Evolutionary conservation across 2,797 vertebrate species (phyloP).

Genomic region (Myotis pilosus): DNA sequence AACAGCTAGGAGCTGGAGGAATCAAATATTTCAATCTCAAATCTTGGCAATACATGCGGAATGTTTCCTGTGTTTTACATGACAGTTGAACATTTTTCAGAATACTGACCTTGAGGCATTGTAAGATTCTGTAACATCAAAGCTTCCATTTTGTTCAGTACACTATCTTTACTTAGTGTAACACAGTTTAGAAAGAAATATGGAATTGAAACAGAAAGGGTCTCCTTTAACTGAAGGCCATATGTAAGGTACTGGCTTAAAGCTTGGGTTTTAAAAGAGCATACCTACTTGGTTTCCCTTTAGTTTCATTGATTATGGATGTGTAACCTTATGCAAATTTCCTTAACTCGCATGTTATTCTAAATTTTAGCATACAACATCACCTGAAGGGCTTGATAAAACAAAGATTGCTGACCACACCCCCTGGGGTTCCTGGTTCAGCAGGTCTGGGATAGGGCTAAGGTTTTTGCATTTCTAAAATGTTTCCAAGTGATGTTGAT

Average conservation of each 20-base stretch:
- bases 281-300: background rate
- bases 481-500: background rate
- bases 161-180: background rate
- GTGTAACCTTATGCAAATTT: background rate
- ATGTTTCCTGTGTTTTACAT: conserved; percentile 53
- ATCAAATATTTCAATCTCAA: background rate
- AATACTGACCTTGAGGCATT: conserved; percentile 50
- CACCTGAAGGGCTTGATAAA: background rate
- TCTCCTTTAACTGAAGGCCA: background rate
- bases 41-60: background rate
- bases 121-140: conserved; percentile 10
- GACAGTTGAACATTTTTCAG: conserved; percentile 34
- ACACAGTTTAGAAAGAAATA: conserved; percentile 21
- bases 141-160: conserved; percentile 1
- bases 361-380: background rate
- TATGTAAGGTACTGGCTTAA: background rate
- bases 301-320: background rate
- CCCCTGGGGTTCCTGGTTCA: background rate
- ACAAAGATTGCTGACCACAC: background rate
- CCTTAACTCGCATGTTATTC: background rate
- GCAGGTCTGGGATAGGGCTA: too few relatives aligned
- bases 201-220: background rate
- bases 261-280: background rate
- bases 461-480: conserved; percentile 2
- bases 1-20: background rate